Percentiles rank a stretch among this genome's conserved stretches.
Evolutionary conservation across 2,797 vertebrate species (phyloP).

Genomic region (Craterocephalus amniculus): DNA sequence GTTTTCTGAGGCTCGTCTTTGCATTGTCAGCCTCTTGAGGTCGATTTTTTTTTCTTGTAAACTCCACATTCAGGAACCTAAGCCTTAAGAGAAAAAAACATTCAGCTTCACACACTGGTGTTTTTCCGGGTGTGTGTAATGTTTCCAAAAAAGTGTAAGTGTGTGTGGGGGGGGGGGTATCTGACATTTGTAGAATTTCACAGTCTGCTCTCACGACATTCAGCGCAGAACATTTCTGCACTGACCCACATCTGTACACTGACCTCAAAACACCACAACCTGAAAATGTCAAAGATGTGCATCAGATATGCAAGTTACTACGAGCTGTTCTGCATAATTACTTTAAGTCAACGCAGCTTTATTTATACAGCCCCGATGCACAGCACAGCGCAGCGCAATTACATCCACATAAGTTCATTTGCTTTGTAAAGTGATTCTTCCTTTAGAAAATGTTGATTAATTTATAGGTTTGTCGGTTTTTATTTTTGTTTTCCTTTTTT

Average conservation of each 20-base stretch:
- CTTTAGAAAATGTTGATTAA: too few relatives aligned
- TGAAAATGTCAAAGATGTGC: not conserved
- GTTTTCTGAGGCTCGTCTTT: too few relatives aligned
- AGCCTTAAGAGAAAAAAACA: constrained; percentile 7
- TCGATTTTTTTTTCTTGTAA: too few relatives aligned
- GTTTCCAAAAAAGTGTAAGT: constrained; percentile 16
- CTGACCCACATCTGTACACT: not conserved
- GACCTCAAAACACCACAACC: constrained; percentile 4
- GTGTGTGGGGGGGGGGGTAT: too few relatives aligned
- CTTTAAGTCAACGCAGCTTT: too few relatives aligned
- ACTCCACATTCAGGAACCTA: constrained; percentile 13
- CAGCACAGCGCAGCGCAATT: too few relatives aligned
- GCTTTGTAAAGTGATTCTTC: too few relatives aligned
- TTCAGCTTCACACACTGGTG: constrained; percentile 5
- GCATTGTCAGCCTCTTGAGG: too few relatives aligned
- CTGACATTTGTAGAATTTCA: not conserved
- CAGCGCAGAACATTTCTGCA: not conserved
- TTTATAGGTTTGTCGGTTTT: too few relatives aligned
- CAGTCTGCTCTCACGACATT: not conserved
- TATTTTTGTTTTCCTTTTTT: too few relatives aligned
- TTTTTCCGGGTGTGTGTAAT: not conserved
- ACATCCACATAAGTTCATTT: too few relatives aligned
- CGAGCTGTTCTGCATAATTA: not conserved
- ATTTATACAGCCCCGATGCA: too few relatives aligned
- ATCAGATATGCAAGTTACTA: not conserved